Evolutionary conservation across 2,797 vertebrate species (phyloP).

Genomic region (Tenualosa thibaudeaui): DNA sequence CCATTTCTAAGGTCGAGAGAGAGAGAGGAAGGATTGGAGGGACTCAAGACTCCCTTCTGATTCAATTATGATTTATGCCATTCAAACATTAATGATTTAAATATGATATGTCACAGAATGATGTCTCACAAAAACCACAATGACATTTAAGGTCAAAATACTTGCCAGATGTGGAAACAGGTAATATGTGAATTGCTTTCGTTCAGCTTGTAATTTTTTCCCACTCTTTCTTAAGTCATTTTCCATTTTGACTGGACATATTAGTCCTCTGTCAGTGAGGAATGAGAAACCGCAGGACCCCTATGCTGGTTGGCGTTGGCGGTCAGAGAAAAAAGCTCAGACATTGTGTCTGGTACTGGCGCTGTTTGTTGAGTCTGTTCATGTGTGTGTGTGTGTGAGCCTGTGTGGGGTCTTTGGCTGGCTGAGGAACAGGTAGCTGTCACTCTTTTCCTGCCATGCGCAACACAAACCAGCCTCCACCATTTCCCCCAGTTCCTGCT

Average conservation of each 20-base stretch:
- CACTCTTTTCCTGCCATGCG: conserved; percentile 47
- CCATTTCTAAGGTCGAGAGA: conserved; percentile 64
- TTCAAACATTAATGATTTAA: neutral
- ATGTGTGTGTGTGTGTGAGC: conserved; percentile 15
- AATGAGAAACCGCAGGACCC: neutral
- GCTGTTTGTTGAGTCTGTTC: neutral
- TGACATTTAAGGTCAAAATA: neutral
- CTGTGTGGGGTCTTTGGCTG: conserved; percentile 42
- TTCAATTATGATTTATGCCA: conserved; percentile 10
- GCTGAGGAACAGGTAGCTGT: conserved; percentile 60
- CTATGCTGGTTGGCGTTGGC: neutral
- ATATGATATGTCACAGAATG: neutral
- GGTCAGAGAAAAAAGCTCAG: neutral
- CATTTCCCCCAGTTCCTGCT: conserved; percentile 48
- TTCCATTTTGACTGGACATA: neutral
- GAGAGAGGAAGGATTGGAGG: conserved; percentile 46
- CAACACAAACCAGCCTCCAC: conserved; percentile 54
- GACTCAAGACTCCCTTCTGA: neutral
- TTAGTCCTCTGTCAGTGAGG: neutral
- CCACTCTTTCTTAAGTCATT: neutral
- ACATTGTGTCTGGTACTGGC: neutral
- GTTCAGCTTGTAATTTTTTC: neutral
- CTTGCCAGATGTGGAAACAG: neutral
- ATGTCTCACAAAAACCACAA: neutral
- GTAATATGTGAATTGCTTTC: neutral